Evolutionary conservation across 2,113 vertebrate species (phyloP).

Genomic region (Candoia aspera): DNA sequence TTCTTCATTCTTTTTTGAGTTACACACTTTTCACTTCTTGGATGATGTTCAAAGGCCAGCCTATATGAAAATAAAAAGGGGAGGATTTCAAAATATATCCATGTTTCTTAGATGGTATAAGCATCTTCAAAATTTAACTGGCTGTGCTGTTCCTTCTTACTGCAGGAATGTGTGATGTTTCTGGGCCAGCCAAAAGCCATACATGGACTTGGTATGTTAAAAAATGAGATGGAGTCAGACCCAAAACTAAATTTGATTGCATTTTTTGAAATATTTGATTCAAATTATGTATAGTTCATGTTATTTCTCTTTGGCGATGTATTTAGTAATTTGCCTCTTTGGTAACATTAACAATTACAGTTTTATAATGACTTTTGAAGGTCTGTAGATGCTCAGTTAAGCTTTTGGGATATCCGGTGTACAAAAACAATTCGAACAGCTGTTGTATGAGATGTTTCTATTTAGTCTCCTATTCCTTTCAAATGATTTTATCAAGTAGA

Average conservation of each 20-base stretch:
- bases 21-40: not conserved
- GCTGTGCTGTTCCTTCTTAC: not conserved
- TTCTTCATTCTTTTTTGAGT: not conserved
- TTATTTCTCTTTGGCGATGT: not conserved
- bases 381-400: not conserved
- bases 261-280: not conserved
- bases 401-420: not conserved
- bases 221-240: not conserved
- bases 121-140: not conserved
- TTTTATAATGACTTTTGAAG: not conserved
- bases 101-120: not conserved
- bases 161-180: not conserved
- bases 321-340: not conserved
- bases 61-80: not conserved
- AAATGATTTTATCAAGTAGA: not conserved
- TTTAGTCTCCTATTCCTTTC: not conserved
- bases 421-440: not conserved
- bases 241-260: not conserved
- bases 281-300: not conserved
- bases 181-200: not conserved
- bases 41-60: not conserved
- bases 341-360: not conserved
- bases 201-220: not conserved
- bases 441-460: not conserved
- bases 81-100: not conserved